Percentiles rank a stretch among this genome's conserved stretches.
These are phyloP conservation scores for Bombus pascuorum DNA, from an alignment of 1,140 invertebrate genomes.

Conservation along the genomic window DNA sequence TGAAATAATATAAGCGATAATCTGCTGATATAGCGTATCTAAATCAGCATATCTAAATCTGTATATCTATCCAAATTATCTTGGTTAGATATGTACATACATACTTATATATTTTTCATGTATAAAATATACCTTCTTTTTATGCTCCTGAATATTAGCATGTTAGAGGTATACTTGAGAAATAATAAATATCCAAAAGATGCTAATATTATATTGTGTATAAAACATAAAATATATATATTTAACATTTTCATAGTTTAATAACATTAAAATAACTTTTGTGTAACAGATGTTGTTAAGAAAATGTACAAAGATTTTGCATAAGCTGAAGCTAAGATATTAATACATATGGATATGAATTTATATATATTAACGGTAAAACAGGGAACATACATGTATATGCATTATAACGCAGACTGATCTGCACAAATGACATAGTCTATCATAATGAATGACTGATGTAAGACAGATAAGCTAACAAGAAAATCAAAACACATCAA, in stretches of 20 bases:
- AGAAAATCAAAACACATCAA: neutral
- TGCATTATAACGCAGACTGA: neutral
- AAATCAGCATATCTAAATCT: too few species aligned
- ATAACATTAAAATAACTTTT: neutral
- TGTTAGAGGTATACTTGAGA: constrained; percentile 4
- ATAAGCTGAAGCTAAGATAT: neutral
- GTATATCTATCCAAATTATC: neutral
- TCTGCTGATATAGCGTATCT: neutral
- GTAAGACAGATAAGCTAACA: neutral
- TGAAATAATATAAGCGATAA: neutral
- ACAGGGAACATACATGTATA: neutral
- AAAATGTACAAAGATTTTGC: neutral
- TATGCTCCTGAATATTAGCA: neutral
- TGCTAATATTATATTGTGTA: neutral
- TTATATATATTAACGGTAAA: neutral
- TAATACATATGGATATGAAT: constrained; percentile 1
- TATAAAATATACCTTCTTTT: neutral
- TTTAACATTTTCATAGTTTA: neutral
- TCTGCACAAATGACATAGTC: neutral
- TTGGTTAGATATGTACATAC: neutral
- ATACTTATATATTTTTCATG: neutral
- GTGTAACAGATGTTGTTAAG: neutral
- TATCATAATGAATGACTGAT: constrained; percentile 11
- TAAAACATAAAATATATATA: neutral
- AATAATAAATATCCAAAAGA: constrained; percentile 33